These are phyloP conservation scores for Chitala chitala DNA, from an alignment of 2,113 vertebrate genomes.

Conservation along the genomic window DNA sequence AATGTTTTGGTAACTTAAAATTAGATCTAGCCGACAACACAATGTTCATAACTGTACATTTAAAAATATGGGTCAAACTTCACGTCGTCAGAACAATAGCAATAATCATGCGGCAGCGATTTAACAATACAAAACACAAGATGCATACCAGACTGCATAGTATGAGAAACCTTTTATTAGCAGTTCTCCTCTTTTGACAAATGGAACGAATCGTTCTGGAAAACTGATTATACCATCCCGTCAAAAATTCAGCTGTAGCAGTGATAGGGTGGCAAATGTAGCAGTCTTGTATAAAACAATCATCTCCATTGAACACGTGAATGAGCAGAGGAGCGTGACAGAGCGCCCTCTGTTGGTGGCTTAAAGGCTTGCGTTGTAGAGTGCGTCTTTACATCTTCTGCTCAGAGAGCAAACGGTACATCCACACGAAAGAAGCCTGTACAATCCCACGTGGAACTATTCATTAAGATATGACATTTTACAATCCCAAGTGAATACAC, in stretches of 20 bases:
- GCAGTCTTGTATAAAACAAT: constrained; percentile 57
- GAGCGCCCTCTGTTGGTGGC: constrained; percentile 39
- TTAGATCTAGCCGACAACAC: not conserved
- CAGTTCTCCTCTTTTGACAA: constrained; percentile 81
- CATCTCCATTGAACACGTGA: constrained; percentile 49
- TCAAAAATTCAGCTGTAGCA: constrained; percentile 56
- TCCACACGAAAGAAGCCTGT: constrained; percentile 42
- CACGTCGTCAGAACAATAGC: not conserved
- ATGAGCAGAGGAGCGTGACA: constrained; percentile 49
- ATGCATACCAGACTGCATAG: constrained; percentile 36
- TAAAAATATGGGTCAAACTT: not conserved
- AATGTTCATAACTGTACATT: not conserved
- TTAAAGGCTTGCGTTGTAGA: constrained; percentile 44
- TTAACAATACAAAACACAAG: not conserved
- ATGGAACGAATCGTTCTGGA: constrained; percentile 70
- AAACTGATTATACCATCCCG: constrained; percentile 65
- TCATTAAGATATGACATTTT: constrained; percentile 39
- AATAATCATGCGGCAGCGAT: not conserved
- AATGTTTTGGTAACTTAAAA: not conserved
- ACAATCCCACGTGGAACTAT: constrained; percentile 39
- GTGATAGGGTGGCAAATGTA: constrained; percentile 47
- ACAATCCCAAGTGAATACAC: constrained; percentile 44
- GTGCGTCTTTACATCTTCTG: constrained; percentile 32
- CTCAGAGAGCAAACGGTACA: constrained; percentile 37
- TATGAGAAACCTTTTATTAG: constrained; percentile 77